These are phyloP conservation scores for Allygus modestus DNA, from an alignment of 2,888 invertebrate genomes.

Conservation along the genomic window DNA sequence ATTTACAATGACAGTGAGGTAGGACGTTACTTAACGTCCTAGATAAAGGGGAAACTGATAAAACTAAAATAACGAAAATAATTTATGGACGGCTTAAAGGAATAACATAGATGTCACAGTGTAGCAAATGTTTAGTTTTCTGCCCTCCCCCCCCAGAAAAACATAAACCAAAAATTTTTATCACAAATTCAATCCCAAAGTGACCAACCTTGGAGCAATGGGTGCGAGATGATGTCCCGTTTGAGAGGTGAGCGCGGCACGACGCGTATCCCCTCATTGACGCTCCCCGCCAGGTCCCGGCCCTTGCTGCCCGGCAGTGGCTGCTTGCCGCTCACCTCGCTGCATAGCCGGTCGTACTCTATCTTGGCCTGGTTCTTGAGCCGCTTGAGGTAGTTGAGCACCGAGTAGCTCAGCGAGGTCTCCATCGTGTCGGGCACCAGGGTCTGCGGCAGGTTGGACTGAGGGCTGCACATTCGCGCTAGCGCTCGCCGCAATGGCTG, in stretches of 20 bases:
- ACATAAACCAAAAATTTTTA: too few species aligned
- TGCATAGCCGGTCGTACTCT: slow-evolving; percentile 91
- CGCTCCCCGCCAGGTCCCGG: slow-evolving; percentile 75
- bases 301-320: slow-evolving; percentile 62
- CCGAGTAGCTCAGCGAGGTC: slow-evolving; percentile 94
- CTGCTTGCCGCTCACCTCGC: slow-evolving; percentile 85
- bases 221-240: slow-evolving; percentile 89
- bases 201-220: slow-evolving; percentile 80
- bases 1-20: too few species aligned
- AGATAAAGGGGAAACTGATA: too few species aligned
- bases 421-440: slow-evolving; percentile 95
- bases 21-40: too few species aligned
- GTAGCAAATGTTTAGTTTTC: too few species aligned
- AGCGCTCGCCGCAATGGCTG: slow-evolving; percentile 94
- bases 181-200: too few species aligned
- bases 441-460: slow-evolving; percentile 86
- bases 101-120: too few species aligned
- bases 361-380: slow-evolving; percentile 96
- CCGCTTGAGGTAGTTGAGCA: slow-evolving; percentile 96
- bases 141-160: too few species aligned
- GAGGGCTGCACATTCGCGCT: slow-evolving; percentile 92
- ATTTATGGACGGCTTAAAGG: too few species aligned
- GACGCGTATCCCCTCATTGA: slow-evolving; percentile 86
- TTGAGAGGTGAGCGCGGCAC: slow-evolving; percentile 84
- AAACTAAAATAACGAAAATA: too few species aligned